These are phyloP conservation scores for Leucosticte australis DNA, from an alignment of 2,113 vertebrate genomes.

Conservation along the genomic window DNA sequence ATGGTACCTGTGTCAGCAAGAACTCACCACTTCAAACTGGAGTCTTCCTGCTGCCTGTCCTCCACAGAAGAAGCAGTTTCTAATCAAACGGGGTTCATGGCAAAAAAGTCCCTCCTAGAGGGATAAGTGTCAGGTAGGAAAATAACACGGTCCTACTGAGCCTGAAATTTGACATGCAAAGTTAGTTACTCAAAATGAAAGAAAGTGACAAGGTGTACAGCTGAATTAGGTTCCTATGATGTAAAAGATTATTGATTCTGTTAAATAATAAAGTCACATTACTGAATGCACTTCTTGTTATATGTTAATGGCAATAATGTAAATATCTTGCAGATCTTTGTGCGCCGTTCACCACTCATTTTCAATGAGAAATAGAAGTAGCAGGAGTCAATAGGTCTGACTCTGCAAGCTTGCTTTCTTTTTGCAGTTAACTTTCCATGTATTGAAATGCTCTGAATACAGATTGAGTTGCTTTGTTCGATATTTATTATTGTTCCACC, in stretches of 20 bases:
- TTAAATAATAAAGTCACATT: conserved; percentile 24
- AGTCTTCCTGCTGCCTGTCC: not conserved
- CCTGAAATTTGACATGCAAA: conserved; percentile 8
- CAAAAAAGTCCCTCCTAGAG: not conserved
- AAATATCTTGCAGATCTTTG: conserved; percentile 38
- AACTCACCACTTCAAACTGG: no score
- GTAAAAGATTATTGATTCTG: not conserved
- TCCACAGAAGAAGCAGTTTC: not conserved
- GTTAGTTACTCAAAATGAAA: not conserved
- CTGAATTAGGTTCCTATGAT: not conserved
- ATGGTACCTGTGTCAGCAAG: not conserved
- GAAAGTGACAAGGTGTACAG: not conserved
- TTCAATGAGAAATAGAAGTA: not conserved
- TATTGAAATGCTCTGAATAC: conserved; percentile 45
- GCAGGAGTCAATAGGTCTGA: conserved; percentile 2
- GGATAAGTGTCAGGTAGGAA: not conserved
- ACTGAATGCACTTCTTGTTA: not conserved
- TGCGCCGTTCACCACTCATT: not conserved
- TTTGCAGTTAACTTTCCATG: conserved; percentile 1
- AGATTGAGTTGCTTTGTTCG: conserved; percentile 31
- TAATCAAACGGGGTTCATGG: not conserved
- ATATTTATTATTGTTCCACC: conserved; percentile 52
- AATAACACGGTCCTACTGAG: not conserved
- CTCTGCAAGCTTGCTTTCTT: conserved; percentile 17
- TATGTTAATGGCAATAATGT: not conserved